phyloP scores from a whole-genome alignment of 2,888 invertebrate species.

The Lobophora halterata region DNA sequence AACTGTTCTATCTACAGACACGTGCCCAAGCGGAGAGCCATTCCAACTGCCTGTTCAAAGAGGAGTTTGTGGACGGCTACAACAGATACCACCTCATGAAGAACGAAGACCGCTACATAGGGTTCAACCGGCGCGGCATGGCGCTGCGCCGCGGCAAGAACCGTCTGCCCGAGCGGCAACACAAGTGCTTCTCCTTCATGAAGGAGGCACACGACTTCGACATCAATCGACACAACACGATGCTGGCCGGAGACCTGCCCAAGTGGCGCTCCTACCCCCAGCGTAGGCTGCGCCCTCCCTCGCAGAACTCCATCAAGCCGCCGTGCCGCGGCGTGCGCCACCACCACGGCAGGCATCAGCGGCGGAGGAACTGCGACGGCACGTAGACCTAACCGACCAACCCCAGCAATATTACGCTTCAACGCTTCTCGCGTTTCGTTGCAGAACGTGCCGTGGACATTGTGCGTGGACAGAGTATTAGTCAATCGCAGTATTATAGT shows the following conservation, averaged over 20 bases:
- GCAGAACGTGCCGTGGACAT: constrained; percentile 76
- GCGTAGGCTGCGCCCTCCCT: constrained; percentile 65
- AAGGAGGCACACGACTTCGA: constrained; percentile 82
- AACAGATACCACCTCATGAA: constrained; percentile 83
- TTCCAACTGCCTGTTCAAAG: constrained; percentile 83
- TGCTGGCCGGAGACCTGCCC: constrained; percentile 72
- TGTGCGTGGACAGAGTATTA: constrained; percentile 79
- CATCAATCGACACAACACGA: constrained; percentile 82
- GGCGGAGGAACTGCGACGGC: constrained; percentile 74
- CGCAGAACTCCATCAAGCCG: constrained; percentile 64
- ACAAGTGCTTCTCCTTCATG: constrained; percentile 83
- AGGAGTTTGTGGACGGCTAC: constrained; percentile 83
- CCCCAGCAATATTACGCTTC: constrained; percentile 75
- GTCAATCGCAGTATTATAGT: constrained; percentile 81
- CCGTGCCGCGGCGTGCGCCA: constrained; percentile 70
- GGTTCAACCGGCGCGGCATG: constrained; percentile 82
- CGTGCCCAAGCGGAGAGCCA: constrained; percentile 81
- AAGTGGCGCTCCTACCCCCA: constrained; percentile 62
- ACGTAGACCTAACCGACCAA: constrained; percentile 61
- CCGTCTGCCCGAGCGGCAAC: constrained; percentile 61
- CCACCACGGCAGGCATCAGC: constrained; percentile 67
- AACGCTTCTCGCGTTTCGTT: constrained; percentile 77
- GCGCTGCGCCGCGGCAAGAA: constrained; percentile 75
- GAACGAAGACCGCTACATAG: constrained; percentile 81
- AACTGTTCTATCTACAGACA: constrained; percentile 53